These are phyloP conservation scores for Gastracanthus pulcherrimus DNA, from an alignment of 2,888 invertebrate genomes.

Conservation along the genomic window DNA sequence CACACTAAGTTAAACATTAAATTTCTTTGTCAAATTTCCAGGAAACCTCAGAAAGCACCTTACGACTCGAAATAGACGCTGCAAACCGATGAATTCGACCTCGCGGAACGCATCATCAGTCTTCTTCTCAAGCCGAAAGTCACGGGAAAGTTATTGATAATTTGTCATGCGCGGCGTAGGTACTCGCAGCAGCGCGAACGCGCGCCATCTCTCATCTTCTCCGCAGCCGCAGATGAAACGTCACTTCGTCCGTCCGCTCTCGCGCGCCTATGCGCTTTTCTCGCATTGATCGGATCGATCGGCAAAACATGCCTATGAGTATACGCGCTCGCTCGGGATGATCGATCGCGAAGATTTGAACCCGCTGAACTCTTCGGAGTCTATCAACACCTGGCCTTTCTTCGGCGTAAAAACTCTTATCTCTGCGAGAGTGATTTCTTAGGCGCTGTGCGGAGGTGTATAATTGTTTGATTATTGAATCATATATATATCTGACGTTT, in stretches of 20 bases:
- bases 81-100: conserved; percentile 37
- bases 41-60: not conserved
- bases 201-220: conserved; percentile 65
- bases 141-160: conserved; percentile 68
- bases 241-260: conserved; percentile 26
- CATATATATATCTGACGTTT: not conserved
- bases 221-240: conserved; percentile 44
- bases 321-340: not conserved
- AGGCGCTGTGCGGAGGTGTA: not conserved
- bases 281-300: conserved; percentile 42
- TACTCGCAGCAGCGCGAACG: conserved; percentile 61
- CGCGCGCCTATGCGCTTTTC: conserved; percentile 38
- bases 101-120: conserved; percentile 64
- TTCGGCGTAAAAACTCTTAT: not conserved
- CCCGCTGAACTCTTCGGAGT: conserved; percentile 33
- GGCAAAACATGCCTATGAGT: too few species aligned
- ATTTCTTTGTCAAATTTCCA: not conserved
- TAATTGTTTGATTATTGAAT: not conserved
- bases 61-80: not conserved
- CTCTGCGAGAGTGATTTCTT: not conserved
- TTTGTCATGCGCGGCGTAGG: conserved; percentile 66
- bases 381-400: conserved; percentile 12
- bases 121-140: conserved; percentile 62
- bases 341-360: conserved; percentile 49
- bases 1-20: too few species aligned